These are phyloP conservation scores for Adoxophyes honmai DNA, from an alignment of 1,140 invertebrate genomes.

Conservation along the genomic window DNA sequence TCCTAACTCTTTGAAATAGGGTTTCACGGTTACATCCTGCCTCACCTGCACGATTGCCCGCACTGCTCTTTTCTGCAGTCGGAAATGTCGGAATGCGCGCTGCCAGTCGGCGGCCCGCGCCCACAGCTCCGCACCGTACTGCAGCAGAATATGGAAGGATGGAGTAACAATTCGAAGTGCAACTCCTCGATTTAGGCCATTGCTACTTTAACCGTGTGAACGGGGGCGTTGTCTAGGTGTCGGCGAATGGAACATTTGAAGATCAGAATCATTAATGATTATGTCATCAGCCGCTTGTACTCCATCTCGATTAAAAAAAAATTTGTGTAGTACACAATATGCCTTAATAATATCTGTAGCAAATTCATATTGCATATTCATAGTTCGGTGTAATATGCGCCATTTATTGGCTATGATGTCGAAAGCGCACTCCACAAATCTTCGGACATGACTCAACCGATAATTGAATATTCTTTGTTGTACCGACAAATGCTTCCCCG, in stretches of 20 bases:
- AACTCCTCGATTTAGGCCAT: not conserved
- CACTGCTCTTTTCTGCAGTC: too few species aligned
- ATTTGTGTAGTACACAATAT: constrained; percentile 31
- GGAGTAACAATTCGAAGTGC: not conserved
- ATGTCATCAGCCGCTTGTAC: constrained; percentile 16
- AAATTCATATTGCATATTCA: constrained; percentile 29
- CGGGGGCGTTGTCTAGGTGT: not conserved
- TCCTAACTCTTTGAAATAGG: too few species aligned
- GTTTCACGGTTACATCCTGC: too few species aligned
- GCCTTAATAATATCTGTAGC: constrained; percentile 31
- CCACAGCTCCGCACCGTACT: too few species aligned
- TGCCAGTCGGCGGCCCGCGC: too few species aligned
- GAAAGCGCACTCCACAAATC: constrained; percentile 66
- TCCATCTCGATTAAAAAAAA: constrained; percentile 29
- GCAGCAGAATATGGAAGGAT: too few species aligned
- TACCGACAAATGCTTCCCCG: constrained; percentile 35
- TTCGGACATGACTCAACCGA: too few species aligned
- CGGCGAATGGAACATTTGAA: constrained; percentile 21
- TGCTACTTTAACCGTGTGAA: not conserved
- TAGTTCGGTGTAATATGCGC: constrained; percentile 30
- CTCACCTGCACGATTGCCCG: too few species aligned
- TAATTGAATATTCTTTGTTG: constrained; percentile 71
- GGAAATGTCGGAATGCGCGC: too few species aligned
- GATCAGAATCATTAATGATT: too few species aligned
- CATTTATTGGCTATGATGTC: constrained; percentile 63